Evolutionary conservation across 1,140 invertebrate genomes (phyloP), one percentile per base, ranked within the genome.

Genomic region (Camponotus vicinus): DNA sequence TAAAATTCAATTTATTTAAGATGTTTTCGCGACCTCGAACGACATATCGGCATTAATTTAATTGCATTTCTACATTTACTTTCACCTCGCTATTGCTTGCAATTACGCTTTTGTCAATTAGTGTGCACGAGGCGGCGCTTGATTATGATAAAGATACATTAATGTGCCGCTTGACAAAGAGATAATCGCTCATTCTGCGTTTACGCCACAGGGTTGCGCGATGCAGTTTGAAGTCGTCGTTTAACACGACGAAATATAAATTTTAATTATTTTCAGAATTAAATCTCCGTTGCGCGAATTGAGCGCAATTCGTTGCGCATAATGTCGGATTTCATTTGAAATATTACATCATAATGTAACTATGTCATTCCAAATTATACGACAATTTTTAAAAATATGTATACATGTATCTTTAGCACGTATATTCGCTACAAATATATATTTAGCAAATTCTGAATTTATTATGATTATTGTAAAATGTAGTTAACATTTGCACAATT

Each of bases 81-180:
- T 88, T 91, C 90, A 83, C 83, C 59, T 34, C 21, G n/a, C 66
- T 32, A 45, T 49, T 71, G 70, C 78, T 49, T 71, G 70, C 78
- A 86, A 86, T 90, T 73, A 80, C 61, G 59, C 37, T 87, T 83
- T 89, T 89, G 90, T 87, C 87, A 89, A 85, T 87, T 88, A 90
- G 52, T 61, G 79, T 75, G 75, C 82, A 87, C 89, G 85, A 91
- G 80, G 52, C 83, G 69, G 80, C 78, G 80, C 71, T 91, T 91
- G 89, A 92, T 92, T 91, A 87, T 66, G 79, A 89, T 90, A 90
- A 90, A 90, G 84, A 86, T 71, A 83, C 83, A 52, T 84, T 87
- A 91, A 91, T 79, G 64, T 64, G 59, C 42, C 67, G 85, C 71
- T 77, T 66, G 55, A 79, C 86, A 86, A 86, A 85, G 83, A 90